Conservation (phyloP, 2,797 vertebrate genomes). For the Pygocentrus nattereri region DNA sequence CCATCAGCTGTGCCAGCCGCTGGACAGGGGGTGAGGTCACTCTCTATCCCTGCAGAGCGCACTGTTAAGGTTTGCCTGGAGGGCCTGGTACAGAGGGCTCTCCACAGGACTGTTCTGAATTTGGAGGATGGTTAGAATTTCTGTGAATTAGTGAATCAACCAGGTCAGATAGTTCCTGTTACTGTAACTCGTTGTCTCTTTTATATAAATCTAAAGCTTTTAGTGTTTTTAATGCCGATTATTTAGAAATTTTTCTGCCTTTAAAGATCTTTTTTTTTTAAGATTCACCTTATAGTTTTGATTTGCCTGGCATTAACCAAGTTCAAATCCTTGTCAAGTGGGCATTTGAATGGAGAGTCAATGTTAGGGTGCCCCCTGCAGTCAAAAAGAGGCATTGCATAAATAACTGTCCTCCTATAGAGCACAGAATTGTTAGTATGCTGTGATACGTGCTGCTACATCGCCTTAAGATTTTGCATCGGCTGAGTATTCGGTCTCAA, state of each 20-base stretch:
- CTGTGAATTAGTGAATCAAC: neutral
- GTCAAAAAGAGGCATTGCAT: slow-evolving; percentile 32
- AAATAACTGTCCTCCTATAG: neutral
- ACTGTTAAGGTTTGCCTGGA: slow-evolving; percentile 19
- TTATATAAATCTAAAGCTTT: neutral
- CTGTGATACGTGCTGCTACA: neutral
- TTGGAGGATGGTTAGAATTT: neutral
- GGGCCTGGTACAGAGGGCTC: slow-evolving; percentile 21
- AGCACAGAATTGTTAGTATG: neutral
- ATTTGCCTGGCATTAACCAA: slow-evolving; percentile 9
- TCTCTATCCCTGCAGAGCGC: slow-evolving; percentile 20
- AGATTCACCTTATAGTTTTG: neutral
- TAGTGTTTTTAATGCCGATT: neutral
- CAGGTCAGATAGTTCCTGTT: neutral
- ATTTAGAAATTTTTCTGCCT: neutral
- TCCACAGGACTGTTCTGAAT: neutral
- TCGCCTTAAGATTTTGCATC: neutral
- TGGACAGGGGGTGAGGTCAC: slow-evolving; percentile 35
- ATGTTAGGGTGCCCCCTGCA: slow-evolving; percentile 54
- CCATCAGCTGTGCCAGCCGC: slow-evolving; percentile 49
- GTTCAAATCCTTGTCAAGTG: slow-evolving; percentile 3
- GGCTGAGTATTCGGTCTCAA: no score
- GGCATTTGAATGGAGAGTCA: slow-evolving; percentile 8
- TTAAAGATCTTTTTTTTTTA: neutral
- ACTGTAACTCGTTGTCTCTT: neutral